A percentile compares a stretch with the other conserved stretches of the same genome.
Conservation (phyloP, 2,113 vertebrate species). For the Microtus richardsoni region DNA sequence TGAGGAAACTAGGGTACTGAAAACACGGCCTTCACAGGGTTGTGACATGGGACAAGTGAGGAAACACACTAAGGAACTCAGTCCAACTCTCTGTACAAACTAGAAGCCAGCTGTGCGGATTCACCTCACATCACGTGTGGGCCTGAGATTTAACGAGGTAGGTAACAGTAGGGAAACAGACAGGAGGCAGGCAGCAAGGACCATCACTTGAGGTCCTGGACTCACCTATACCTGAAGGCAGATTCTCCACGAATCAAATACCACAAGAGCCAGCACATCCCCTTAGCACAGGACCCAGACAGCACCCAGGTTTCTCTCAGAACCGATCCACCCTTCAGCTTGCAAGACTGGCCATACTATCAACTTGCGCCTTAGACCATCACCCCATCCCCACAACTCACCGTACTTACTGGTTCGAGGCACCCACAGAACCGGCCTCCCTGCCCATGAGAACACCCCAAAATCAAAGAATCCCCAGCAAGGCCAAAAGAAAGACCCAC, state of each 20-base stretch:
- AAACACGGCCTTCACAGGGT: neutral
- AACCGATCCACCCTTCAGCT: rapidly evolving
- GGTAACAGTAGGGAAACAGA: neutral
- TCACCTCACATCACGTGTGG: no score
- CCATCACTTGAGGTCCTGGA: neutral
- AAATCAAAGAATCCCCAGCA: slow-evolving; percentile 8
- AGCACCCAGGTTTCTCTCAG: neutral
- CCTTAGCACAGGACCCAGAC: neutral
- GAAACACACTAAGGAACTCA: neutral
- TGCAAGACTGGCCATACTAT: neutral
- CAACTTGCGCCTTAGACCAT: neutral
- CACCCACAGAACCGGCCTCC: neutral
- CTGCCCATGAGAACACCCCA: neutral
- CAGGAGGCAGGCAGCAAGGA: neutral
- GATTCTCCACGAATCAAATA: neutral
- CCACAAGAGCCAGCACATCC: neutral
- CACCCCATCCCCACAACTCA: neutral
- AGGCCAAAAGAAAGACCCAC: neutral
- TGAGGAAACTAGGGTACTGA: neutral
- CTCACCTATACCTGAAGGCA: neutral
- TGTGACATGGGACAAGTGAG: neutral
- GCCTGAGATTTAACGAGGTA: neutral
- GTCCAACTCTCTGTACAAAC: neutral
- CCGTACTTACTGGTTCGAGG: neutral
- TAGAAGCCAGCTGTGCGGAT: neutral